phyloP scores from a whole-genome alignment of 1,140 invertebrate genomes.

The Brachionus rubens region DNA sequence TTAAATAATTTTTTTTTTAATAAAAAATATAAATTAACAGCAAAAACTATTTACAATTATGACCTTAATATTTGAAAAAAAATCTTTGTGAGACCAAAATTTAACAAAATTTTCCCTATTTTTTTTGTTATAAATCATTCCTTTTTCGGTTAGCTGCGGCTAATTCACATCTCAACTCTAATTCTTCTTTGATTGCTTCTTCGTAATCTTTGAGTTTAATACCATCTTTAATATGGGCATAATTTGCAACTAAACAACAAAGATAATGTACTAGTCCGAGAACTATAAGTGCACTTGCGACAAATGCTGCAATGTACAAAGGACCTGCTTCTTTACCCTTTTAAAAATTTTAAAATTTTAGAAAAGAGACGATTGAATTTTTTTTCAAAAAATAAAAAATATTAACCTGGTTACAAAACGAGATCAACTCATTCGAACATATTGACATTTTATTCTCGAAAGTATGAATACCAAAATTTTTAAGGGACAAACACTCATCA shows the following conservation, averaged over 20 bases:
- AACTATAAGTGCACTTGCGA: neutral
- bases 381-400: neutral
- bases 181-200: slow-evolving; percentile 43
- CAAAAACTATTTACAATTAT: no score
- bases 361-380: neutral
- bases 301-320: slow-evolving; percentile 25
- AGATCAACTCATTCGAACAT: slow-evolving; percentile 22
- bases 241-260: slow-evolving; percentile 44
- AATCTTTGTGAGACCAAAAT: no score
- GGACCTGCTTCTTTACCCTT: slow-evolving; percentile 46
- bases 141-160: slow-evolving; percentile 26
- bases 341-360: neutral
- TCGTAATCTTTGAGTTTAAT: slow-evolving; percentile 43
- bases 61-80: no score
- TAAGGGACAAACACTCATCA: slow-evolving; percentile 27
- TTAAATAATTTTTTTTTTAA: no score
- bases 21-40: no score
- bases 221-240: slow-evolving; percentile 46
- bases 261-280: slow-evolving; percentile 39
- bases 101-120: no score
- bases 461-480: slow-evolving; percentile 31
- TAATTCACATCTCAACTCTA: slow-evolving; percentile 42
- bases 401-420: slow-evolving; percentile 39
- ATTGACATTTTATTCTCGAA: slow-evolving; percentile 44
- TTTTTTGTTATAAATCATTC: slow-evolving; percentile 36